A percentile compares a stretch with the other conserved stretches of the same genome.
Conservation (phyloP, 2,888 invertebrate species). For the Cheilosia grossa region DNA sequence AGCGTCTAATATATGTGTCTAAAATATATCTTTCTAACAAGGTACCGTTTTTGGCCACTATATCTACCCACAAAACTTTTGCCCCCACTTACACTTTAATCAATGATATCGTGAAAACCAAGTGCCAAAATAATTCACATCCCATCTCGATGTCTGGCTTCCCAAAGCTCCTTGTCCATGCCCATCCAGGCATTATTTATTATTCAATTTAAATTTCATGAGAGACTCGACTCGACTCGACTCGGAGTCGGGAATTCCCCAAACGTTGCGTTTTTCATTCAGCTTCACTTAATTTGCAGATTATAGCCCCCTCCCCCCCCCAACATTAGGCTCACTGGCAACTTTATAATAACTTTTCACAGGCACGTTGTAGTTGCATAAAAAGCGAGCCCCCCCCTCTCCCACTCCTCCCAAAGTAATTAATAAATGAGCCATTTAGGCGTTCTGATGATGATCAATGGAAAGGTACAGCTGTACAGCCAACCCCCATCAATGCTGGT, state of each 20-base stretch:
- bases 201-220: conserved; percentile 58
- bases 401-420: conserved; percentile 46
- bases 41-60: too few species aligned
- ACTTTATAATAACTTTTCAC: conserved; percentile 48
- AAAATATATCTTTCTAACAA: too few species aligned
- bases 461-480: conserved; percentile 17
- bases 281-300: conserved; percentile 18
- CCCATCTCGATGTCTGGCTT: conserved; percentile 3
- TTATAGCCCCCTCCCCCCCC: conserved; percentile 2
- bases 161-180: background rate
- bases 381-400: background rate
- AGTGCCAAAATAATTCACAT: conserved; percentile 11
- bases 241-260: conserved; percentile 19
- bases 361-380: background rate
- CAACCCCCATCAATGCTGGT: conserved; percentile 70
- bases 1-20: too few species aligned
- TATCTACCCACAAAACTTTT: too few species aligned
- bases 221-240: background rate
- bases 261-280: conserved; percentile 21
- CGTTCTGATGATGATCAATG: conserved; percentile 50
- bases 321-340: background rate
- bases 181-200: conserved; percentile 14
- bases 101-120: conserved; percentile 10
- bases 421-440: conserved; percentile 72
- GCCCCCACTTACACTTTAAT: conserved; percentile 18